phyloP scores from a whole-genome alignment of 1,140 invertebrate species.

The Lamellibrachia luymesi region DNA sequence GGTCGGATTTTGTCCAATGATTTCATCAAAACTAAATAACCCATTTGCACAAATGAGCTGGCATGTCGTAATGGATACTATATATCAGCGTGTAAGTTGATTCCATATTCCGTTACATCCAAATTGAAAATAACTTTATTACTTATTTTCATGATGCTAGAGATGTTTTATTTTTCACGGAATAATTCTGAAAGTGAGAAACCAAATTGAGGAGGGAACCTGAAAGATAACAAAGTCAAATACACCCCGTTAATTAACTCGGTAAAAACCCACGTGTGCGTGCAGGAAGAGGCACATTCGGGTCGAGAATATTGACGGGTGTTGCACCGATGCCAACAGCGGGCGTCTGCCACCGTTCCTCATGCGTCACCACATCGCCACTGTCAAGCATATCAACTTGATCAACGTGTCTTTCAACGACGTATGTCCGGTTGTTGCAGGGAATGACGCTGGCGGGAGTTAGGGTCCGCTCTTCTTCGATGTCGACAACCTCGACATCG shows the following conservation, averaged over 20 bases:
- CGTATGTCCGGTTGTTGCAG: not conserved
- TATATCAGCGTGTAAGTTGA: too few relatives aligned
- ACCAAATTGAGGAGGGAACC: too few relatives aligned
- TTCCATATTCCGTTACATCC: too few relatives aligned
- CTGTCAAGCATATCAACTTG: not conserved
- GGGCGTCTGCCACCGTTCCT: not conserved
- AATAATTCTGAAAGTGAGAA: too few relatives aligned
- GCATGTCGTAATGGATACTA: too few relatives aligned
- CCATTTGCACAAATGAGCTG: too few relatives aligned
- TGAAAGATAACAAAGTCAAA: not conserved
- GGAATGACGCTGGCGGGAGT: not conserved
- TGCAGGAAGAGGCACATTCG: not conserved
- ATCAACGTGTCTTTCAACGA: not conserved
- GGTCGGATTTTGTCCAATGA: too few relatives aligned
- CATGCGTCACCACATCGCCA: not conserved
- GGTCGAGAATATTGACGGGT: not conserved
- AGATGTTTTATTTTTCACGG: too few relatives aligned
- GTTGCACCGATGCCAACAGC: not conserved
- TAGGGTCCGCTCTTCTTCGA: not conserved
- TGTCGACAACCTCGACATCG: slow-evolving; percentile 11
- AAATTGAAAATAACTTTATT: too few relatives aligned
- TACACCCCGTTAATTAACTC: not conserved
- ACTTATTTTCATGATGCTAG: too few relatives aligned
- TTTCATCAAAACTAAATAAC: too few relatives aligned
- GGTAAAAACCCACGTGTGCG: not conserved